Evolutionary conservation across 2,797 vertebrate species (phyloP).

Genomic region (Bucorvus abyssinicus): DNA sequence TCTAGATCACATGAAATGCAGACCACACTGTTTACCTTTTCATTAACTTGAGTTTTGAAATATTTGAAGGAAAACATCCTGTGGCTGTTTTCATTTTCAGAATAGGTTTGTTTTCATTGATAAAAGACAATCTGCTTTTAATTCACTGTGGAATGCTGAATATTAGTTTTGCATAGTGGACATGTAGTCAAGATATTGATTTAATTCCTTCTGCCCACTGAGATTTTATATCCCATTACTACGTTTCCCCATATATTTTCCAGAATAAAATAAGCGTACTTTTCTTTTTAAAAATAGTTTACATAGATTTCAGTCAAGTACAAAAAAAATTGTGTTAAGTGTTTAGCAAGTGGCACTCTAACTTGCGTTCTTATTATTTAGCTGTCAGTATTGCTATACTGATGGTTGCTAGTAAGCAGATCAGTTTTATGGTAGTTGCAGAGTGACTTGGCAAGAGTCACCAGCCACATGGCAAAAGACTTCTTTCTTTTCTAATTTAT

Average conservation of each 20-base stretch:
- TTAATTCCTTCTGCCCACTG: constrained; percentile 17
- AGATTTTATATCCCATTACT: constrained; percentile 10
- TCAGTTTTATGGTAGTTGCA: not conserved
- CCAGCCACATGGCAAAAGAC: not conserved
- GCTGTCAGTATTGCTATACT: not conserved
- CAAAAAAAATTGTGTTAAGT: not conserved
- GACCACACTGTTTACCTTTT: constrained; percentile 43
- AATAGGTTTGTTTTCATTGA: constrained; percentile 52
- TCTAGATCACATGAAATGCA: constrained; percentile 8
- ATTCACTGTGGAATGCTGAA: constrained; percentile 50
- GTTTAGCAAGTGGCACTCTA: not conserved
- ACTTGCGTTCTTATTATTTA: not conserved
- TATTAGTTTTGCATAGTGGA: constrained; percentile 30
- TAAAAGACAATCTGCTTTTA: constrained; percentile 58
- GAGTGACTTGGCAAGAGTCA: not conserved
- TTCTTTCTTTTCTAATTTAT: not conserved
- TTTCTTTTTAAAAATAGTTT: not conserved
- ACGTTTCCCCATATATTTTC: not conserved
- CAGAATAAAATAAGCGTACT: not conserved
- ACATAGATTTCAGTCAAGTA: not conserved
- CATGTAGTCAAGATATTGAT: constrained; percentile 23
- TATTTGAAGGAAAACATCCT: constrained; percentile 58
- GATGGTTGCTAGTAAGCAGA: not conserved
- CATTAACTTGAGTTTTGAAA: constrained; percentile 45
- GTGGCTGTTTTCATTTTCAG: constrained; percentile 33